A percentile compares a stretch with the other conserved stretches of the same genome.
Conservation (phyloP, 2,888 invertebrate species). For the Aphrophora alni region DNA sequence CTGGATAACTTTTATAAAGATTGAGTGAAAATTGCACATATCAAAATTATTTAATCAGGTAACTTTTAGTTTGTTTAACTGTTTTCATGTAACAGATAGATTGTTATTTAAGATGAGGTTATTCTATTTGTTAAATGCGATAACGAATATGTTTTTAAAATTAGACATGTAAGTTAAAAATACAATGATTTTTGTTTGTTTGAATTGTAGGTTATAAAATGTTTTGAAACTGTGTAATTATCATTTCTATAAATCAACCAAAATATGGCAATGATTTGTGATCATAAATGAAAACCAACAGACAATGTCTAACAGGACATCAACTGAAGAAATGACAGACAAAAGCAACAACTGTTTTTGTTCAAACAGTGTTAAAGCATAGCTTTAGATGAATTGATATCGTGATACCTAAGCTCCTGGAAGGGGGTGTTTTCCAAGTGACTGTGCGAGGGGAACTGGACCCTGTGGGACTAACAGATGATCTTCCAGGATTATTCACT, state of each 20-base stretch:
- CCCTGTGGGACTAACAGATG: constrained; percentile 35
- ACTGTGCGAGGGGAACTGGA: constrained; percentile 35
- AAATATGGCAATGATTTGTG: not conserved
- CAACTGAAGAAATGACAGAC: not conserved
- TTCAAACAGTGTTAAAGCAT: not conserved
- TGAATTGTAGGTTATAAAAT: not conserved
- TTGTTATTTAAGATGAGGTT: no score
- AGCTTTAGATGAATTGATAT: not conserved
- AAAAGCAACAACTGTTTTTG: not conserved
- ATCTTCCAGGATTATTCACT: constrained; percentile 33
- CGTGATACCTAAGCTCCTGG: constrained; percentile 39
- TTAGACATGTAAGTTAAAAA: no score
- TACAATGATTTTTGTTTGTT: no score
- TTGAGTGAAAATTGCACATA: no score
- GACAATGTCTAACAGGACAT: not conserved
- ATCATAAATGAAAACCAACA: not conserved
- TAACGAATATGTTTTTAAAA: no score
- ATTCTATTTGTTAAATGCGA: no score
- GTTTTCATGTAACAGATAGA: no score
- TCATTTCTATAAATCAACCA: not conserved
- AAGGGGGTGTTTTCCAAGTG: constrained; percentile 40
- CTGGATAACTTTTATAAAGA: no score
- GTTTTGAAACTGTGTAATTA: not conserved
- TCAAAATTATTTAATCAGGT: no score
- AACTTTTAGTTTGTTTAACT: no score